Percentiles rank a stretch among this genome's conserved stretches.
Evolutionary conservation across 37 sponge, comb jelly and placozoan species (phyloP).

Genomic region (Halisarca cf. caerulea): DNA sequence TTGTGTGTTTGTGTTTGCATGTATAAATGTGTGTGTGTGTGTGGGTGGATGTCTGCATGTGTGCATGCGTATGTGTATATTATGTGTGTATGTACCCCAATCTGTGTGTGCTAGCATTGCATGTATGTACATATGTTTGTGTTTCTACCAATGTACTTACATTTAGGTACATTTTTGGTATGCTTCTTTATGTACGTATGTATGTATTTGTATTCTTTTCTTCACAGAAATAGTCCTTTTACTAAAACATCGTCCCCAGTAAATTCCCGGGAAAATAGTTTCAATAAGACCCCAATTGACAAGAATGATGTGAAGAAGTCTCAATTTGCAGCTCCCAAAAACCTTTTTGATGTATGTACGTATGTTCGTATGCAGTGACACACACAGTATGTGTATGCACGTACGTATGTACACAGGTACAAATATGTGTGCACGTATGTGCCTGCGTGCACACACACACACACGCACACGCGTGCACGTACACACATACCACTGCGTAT

Average conservation of each 20-base stretch:
- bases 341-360: conserved; percentile 51
- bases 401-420: neutral
- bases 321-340: conserved; percentile 39
- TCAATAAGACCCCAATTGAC: conserved; percentile 13
- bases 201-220: neutral
- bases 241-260: conserved; percentile 18
- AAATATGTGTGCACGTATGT: neutral
- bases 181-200: neutral
- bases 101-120: neutral
- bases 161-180: no score
- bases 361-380: neutral
- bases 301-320: neutral
- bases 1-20: neutral
- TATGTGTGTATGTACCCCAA: neutral
- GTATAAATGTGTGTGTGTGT: neutral
- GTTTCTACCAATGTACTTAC: neutral
- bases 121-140: neutral
- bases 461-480: no score
- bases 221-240: neutral
- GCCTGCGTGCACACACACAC: neutral
- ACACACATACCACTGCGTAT: no score
- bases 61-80: neutral
- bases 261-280: conserved; percentile 3
- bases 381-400: neutral
- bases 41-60: neutral